Evolutionary conservation across 2,113 vertebrate genomes (phyloP).

Genomic region (Bambusicola thoracicus): DNA sequence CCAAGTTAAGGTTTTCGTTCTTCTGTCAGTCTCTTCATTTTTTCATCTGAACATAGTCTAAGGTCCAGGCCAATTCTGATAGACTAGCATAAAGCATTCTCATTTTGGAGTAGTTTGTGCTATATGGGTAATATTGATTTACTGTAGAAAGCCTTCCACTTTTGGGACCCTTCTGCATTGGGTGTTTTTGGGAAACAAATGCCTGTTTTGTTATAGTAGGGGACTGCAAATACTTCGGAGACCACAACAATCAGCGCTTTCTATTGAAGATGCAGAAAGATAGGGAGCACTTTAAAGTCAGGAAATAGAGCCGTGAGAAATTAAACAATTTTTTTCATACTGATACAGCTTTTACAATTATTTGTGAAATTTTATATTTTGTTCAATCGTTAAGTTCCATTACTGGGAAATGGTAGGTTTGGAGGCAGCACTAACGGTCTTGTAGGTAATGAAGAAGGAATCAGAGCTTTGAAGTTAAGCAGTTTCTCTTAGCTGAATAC

Average conservation of each 20-base stretch:
- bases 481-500: not conserved
- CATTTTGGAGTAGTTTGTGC: not conserved
- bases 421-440: not conserved
- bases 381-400: not conserved
- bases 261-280: not conserved
- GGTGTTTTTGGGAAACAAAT: not conserved
- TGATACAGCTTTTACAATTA: not conserved
- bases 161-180: not conserved
- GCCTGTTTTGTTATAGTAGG: not conserved
- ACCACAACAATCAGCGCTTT: fast-evolving
- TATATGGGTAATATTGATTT: not conserved
- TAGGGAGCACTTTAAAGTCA: not conserved
- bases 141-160: not conserved
- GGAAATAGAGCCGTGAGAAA: not conserved
- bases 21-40: not conserved
- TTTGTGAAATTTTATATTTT: not conserved
- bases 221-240: not conserved
- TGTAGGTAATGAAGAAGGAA: not conserved
- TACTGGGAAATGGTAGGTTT: not conserved
- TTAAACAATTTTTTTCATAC: not conserved
- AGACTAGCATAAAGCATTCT: not conserved
- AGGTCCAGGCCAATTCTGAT: not conserved
- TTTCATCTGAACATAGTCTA: not conserved
- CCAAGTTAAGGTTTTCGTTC: not conserved
- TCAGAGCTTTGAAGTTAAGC: not conserved